phyloP scores from a whole-genome alignment of 1,140 invertebrate genomes.

The Helicoverpa armigera region DNA sequence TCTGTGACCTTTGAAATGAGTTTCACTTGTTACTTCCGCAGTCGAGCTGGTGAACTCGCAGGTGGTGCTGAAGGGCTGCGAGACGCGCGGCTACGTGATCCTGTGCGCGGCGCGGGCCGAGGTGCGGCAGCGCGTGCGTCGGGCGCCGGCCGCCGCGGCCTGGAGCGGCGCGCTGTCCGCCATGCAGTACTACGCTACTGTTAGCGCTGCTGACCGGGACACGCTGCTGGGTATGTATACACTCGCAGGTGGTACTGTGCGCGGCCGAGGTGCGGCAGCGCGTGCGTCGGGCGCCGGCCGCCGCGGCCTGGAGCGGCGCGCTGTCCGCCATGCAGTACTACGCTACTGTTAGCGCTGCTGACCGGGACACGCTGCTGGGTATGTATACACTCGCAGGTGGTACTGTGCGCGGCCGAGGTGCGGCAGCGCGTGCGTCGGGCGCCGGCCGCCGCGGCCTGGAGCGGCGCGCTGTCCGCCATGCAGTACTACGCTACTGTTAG shows the following conservation, averaged over 20 bases:
- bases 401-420: constrained; percentile 98
- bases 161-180: constrained; percentile 98
- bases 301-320: constrained; percentile 98
- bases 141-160: constrained; percentile 97
- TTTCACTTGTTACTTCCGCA: constrained; percentile 68
- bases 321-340: constrained; percentile 99
- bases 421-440: constrained; percentile 95
- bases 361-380: constrained; percentile 90
- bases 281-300: constrained; percentile 96
- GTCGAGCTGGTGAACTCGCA: constrained; percentile 98
- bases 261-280: constrained; percentile 97
- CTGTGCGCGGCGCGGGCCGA: constrained; percentile 98
- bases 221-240: constrained; percentile 85
- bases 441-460: constrained; percentile 98
- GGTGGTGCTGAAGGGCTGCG: constrained; percentile 97
- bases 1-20: background rate
- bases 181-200: constrained; percentile 99
- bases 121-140: constrained; percentile 95
- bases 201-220: constrained; percentile 94
- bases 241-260: constrained; percentile 93
- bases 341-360: constrained; percentile 96
- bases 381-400: constrained; percentile 87
- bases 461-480: constrained; percentile 98
- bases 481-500: constrained; percentile 99
- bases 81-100: constrained; percentile 98